Base-by-base conservation (phyloP, 2,113 vertebrate species). In the Sapajus apella region DNA sequence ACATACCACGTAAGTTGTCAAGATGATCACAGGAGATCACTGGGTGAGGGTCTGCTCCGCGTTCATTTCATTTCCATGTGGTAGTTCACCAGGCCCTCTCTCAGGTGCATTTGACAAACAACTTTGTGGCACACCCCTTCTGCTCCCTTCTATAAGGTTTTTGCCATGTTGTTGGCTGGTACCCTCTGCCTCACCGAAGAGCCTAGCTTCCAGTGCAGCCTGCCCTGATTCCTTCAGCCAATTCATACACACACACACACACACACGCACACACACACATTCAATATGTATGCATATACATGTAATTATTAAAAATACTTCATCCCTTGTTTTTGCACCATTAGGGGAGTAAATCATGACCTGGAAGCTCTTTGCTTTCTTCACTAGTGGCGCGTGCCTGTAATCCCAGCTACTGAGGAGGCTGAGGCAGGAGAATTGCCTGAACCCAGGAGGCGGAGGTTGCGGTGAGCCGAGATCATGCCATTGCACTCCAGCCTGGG, bases 301-400 rank as follows among this genome's bases (percentile, higher is more conserved):
- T 35, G n/a, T 18, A 27, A 40, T 40, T 27, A 25, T 82, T 58
- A 9, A 43, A 73, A 18, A 64, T 9, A 73, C 21, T 45, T 86
- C 45, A n/a, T 50, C 35, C 76, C n/a, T 43, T 50, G 21, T 11
- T 93, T 55, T 50, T 87, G 40, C 23, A 25, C 35, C 66, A 27
- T 66, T 80, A 55, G 52, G 72, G 73, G 12, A 92, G 25, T n/a
- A 95, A 20, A 55, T 73, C 11, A 86, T 81, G 45, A 89, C 37
- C 45, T 73, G n/a, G 37, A 43, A 83, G 40, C 40, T 17, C 55
- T 88, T 43, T n/a, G 56, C 56, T 91, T 91, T 88, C 58, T 45
- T 94, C 8, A 35, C 37, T 43, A 75, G n/a, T 40, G 37, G 37
- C 37, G 3, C 37, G 37, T 40, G 37, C 37, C 37, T 40, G 37